Conservation (phyloP, 2,797 vertebrate genomes). For the Lophius americanus region DNA sequence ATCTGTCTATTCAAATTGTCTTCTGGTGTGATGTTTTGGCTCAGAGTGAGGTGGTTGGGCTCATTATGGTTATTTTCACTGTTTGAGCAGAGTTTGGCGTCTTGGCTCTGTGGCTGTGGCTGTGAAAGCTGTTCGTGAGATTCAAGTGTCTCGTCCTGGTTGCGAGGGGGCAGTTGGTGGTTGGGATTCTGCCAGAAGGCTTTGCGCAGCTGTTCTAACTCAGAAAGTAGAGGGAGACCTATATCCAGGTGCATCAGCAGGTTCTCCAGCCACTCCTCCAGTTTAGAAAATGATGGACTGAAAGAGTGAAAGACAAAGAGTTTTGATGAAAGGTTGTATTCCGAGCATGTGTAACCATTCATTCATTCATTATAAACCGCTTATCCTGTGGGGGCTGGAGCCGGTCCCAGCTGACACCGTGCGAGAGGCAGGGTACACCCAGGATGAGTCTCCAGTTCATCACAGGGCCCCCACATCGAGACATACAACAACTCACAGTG, state of each 20-base stretch:
- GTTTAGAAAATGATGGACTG: slow-evolving; percentile 89
- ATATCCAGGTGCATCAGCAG: slow-evolving; percentile 92
- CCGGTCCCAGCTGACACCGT: no score
- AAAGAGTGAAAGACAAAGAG: slow-evolving; percentile 16
- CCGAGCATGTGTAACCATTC: neutral
- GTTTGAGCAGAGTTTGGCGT: slow-evolving; percentile 7
- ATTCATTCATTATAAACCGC: neutral
- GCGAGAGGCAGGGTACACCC: no score
- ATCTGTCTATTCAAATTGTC: slow-evolving; percentile 21
- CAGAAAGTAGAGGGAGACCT: slow-evolving; percentile 86
- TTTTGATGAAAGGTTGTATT: neutral
- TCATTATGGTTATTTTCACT: slow-evolving; percentile 21
- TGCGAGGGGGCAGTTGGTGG: slow-evolving; percentile 30
- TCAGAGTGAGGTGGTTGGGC: slow-evolving; percentile 1
- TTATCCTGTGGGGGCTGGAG: no score
- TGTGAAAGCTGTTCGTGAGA: slow-evolving; percentile 11
- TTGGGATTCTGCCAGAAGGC: slow-evolving; percentile 85
- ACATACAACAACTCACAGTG: no score
- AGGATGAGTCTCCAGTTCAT: no score
- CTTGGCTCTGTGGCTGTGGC: slow-evolving; percentile 6
- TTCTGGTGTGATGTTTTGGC: slow-evolving; percentile 6
- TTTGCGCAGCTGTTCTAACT: slow-evolving; percentile 87
- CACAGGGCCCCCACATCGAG: no score
- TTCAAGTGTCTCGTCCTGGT: slow-evolving; percentile 6
- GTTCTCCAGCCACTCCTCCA: slow-evolving; percentile 92